Evolutionary conservation across 2,797 vertebrate species (phyloP), one percentile per base, ranked within the genome.

Genomic region (Gambusia yucatana): DNA sequence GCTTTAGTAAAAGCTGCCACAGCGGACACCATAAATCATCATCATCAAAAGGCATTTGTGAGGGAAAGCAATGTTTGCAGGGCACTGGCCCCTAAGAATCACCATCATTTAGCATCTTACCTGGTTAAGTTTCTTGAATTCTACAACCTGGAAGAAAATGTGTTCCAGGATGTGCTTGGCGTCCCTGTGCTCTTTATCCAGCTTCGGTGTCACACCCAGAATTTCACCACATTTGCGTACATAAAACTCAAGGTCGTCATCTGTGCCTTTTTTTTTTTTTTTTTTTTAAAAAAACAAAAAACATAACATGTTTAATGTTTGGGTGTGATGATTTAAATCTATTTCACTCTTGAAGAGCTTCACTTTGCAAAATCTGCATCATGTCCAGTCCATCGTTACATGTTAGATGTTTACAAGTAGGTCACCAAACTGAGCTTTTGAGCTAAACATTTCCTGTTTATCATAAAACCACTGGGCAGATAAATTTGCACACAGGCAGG

Each of bases 41-140:
- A 22, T 36, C 22, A 17, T 20, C 10, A 9, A 16, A 16, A 22
- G 61, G 16, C 33, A 20, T 65, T 50, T 50, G 48, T 22, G 20
- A 50, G 20, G 48, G 48, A 22, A 50, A 22, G 48, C 20, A 8
- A 8, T 22, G 7, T 50, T 22, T 50, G 48, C 48, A 22, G 6
- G 48, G 0, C 48, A 48, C 47, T 0, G 0, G 17, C 50, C 50
- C 22, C 8, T 33, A 55, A 55, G 9, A 25, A 25, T 52, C 50
- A 9, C 50, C 7, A 4, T n/a, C 7, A 4, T 11, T 55, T 4
- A 55, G 25, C 52, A 4, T n/a, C 89, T 91, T 90, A 98, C 98
- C 97, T 98, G 97, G 93, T 99, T 99, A 73, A 97, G 89, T 81
- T 99, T 99, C 95, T 98, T 99, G 91, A 99, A 99, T 91, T 98